phyloP scores from a whole-genome alignment of 2,888 invertebrate species.

The Nezara viridula region DNA sequence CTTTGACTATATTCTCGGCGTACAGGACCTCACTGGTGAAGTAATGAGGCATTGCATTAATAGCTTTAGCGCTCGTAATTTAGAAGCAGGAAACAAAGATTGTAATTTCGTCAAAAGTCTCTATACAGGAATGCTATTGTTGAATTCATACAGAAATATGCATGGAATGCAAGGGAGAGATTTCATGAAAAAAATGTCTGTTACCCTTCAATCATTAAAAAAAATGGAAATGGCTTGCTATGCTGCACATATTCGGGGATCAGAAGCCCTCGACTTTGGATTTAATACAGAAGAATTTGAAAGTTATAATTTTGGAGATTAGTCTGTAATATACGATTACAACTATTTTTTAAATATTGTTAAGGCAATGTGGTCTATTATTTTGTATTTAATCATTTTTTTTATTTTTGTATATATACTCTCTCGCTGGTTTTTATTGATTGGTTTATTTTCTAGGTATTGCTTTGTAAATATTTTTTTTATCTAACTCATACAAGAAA shows the following conservation, averaged over 20 bases:
- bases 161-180: constrained; percentile 70
- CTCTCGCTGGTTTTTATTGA: neutral
- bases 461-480: too few species aligned
- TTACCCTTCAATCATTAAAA: constrained; percentile 80
- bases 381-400: neutral
- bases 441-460: neutral
- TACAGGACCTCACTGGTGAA: constrained; percentile 91
- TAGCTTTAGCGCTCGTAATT: constrained; percentile 82
- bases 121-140: constrained; percentile 75
- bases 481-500: neutral
- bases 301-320: constrained; percentile 15
- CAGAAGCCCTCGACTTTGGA: constrained; percentile 11
- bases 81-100: constrained; percentile 78
- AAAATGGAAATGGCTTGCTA: constrained; percentile 91
- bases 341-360: neutral
- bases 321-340: neutral
- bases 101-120: constrained; percentile 81
- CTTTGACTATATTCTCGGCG: constrained; percentile 74
- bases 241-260: constrained; percentile 81
- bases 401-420: neutral
- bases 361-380: neutral
- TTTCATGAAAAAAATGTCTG: constrained; percentile 78
- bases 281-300: constrained; percentile 14
- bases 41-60: constrained; percentile 91
- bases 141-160: constrained; percentile 11